These are phyloP conservation scores for Temnothorax curvispinosus DNA, from an alignment of 1,140 invertebrate genomes.

Conservation along the genomic window DNA sequence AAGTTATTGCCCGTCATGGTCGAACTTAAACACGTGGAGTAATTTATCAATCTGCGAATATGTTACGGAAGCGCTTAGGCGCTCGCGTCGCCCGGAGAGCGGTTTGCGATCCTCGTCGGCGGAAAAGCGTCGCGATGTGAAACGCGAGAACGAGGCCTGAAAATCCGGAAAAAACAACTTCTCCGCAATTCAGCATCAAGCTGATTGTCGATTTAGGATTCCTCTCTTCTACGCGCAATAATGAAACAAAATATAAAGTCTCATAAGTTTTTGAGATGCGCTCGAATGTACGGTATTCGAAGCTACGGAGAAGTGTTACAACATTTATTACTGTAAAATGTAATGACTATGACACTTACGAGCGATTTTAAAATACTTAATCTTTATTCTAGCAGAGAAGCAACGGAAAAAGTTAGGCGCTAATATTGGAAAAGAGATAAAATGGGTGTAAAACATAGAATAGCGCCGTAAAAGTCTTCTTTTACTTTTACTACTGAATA, in stretches of 20 bases:
- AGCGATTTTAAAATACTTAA: neutral
- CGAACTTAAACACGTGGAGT: constrained; percentile 78
- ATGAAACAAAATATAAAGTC: neutral
- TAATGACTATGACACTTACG: neutral
- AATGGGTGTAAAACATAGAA: neutral
- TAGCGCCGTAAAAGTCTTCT: neutral
- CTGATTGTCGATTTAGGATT: neutral
- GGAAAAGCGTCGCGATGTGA: constrained; percentile 44
- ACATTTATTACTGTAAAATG: neutral
- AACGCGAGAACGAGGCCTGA: neutral
- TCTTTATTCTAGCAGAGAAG: neutral
- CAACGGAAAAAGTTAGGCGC: neutral
- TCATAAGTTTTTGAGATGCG: neutral
- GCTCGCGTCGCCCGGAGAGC: constrained; percentile 39
- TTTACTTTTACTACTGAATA: neutral
- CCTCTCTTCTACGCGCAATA: neutral
- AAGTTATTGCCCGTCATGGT: constrained; percentile 77
- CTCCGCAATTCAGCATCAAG: neutral
- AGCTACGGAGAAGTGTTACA: neutral
- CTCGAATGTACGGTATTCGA: neutral
- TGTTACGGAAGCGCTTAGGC: constrained; percentile 75
- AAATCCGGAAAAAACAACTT: neutral
- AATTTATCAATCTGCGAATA: constrained; percentile 78
- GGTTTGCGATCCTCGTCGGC: constrained; percentile 2
- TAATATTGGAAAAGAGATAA: neutral